Conservation (phyloP, 2,888 invertebrate genomes). For the Drosophila infuscata region DNA sequence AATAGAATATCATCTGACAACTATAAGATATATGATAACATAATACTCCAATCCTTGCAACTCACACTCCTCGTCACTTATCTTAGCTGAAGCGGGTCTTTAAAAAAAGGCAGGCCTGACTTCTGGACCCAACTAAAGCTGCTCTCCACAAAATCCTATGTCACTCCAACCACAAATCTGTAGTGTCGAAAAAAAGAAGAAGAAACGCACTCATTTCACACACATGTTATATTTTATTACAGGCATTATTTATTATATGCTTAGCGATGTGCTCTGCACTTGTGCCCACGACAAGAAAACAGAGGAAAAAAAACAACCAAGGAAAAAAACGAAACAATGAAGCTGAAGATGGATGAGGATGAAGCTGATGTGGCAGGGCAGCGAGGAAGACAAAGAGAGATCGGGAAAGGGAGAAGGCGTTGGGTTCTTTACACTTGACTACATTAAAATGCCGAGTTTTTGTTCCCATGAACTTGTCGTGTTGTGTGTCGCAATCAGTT, state of each 20-base stretch:
- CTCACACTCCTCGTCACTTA: neutral
- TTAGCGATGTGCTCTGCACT: conserved; percentile 13
- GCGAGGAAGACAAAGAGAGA: neutral
- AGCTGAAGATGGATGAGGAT: conserved; percentile 11
- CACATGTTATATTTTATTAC: conserved; percentile 51
- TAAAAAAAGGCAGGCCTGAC: neutral
- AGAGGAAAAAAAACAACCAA: neutral
- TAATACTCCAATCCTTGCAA: neutral
- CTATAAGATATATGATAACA: neutral
- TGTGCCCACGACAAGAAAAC: conserved; percentile 19
- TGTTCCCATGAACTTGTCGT: conserved; percentile 70
- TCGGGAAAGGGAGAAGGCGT: neutral
- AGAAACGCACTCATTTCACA: conserved; percentile 30
- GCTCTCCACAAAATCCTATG: neutral
- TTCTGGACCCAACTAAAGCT: neutral
- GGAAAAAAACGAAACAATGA: conserved; percentile 29
- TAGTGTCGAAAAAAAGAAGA: neutral
- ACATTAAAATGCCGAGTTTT: conserved; percentile 51
- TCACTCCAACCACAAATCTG: conserved; percentile 5
- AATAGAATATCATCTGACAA: neutral
- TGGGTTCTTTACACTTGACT: conserved; percentile 65
- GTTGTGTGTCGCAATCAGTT: conserved; percentile 60
- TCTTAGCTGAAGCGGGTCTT: neutral
- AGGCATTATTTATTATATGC: conserved; percentile 31
- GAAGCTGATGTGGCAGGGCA: neutral